phyloP scores from a whole-genome alignment of 2,888 invertebrate genomes.

The Cylindroiulus punctatus region DNA sequence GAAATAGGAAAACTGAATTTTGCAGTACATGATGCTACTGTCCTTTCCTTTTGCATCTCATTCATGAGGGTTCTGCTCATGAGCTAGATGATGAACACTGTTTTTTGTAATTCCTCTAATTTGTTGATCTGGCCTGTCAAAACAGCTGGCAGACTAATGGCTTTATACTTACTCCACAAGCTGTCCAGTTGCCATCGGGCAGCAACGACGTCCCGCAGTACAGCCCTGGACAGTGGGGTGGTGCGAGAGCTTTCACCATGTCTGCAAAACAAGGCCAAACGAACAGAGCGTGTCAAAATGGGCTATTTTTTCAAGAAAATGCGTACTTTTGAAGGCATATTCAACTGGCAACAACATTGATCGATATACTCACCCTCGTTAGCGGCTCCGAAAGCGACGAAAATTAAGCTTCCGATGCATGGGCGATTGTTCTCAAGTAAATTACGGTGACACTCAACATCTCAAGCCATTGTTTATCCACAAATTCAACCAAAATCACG shows the following conservation, averaged over 20 bases:
- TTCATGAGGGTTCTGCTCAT: no score
- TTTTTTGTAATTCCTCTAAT: no score
- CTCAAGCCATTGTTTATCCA: not conserved
- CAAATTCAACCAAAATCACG: not conserved
- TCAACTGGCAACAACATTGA: no score
- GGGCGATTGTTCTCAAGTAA: not conserved
- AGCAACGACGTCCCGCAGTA: conserved; percentile 82
- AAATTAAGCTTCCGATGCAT: not conserved
- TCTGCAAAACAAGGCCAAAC: not conserved
- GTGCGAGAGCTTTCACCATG: not conserved
- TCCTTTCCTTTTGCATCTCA: no score
- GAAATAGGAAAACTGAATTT: no score
- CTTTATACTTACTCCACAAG: conserved; percentile 76
- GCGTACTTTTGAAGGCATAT: no score
- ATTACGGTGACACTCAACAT: not conserved
- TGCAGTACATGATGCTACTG: no score
- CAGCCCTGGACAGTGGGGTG: conserved; percentile 76
- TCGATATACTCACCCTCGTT: not conserved
- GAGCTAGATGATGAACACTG: no score
- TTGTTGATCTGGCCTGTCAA: no score
- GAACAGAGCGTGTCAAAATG: not conserved
- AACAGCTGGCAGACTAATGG: no score
- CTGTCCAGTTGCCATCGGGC: conserved; percentile 77
- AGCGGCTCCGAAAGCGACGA: not conserved
- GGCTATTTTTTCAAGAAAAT: no score